These are phyloP conservation scores for Hirundo rustica DNA, from an alignment of 2,797 vertebrate genomes.

Conservation along the genomic window DNA sequence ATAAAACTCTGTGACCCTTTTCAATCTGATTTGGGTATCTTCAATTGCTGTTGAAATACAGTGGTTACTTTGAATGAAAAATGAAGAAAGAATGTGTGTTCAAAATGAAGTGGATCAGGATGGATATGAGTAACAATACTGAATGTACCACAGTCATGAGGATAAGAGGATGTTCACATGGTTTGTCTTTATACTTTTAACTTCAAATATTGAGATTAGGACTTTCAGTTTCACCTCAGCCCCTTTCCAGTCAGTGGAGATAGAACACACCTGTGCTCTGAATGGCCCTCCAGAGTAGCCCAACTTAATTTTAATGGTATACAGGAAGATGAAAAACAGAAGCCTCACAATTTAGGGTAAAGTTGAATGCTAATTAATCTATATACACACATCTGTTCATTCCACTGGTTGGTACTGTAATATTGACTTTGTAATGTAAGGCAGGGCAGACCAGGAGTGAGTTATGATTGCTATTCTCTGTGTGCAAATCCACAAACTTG, in stretches of 20 bases:
- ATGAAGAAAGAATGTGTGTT: not conserved
- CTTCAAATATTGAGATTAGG: not conserved
- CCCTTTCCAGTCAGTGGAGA: not conserved
- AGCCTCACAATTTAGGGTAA: not conserved
- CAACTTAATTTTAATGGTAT: not conserved
- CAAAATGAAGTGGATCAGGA: not conserved
- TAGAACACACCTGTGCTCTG: not conserved
- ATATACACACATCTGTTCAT: not conserved
- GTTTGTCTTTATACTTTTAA: not conserved
- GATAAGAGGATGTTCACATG: not conserved
- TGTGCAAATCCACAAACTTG: not conserved
- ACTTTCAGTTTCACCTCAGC: not conserved
- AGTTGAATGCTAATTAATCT: not conserved
- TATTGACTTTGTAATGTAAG: not conserved
- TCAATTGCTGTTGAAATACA: not conserved
- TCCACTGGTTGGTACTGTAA: not conserved
- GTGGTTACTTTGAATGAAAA: not conserved
- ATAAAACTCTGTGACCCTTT: not conserved
- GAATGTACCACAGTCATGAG: not conserved
- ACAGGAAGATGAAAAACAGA: not conserved
- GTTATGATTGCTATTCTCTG: not conserved
- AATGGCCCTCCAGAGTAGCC: not conserved
- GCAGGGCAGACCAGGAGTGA: not conserved
- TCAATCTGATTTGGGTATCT: not conserved
- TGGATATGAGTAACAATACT: not conserved